Evolutionary conservation across 2,113 vertebrate genomes (phyloP).

Genomic region (Gobius niger): DNA sequence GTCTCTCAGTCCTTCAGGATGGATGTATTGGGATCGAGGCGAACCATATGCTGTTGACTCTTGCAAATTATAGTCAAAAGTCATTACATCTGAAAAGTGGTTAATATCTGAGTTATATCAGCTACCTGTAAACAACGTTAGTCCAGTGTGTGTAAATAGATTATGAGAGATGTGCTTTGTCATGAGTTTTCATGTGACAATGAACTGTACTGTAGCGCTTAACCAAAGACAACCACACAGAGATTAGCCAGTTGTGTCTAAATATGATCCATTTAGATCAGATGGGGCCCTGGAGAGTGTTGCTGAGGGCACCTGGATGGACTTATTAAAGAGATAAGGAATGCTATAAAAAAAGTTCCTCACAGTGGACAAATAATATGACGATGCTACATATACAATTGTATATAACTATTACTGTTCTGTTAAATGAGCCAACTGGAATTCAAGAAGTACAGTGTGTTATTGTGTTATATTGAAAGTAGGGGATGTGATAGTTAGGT

Average conservation of each 20-base stretch:
- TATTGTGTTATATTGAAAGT: too few relatives aligned
- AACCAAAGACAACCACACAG: background rate
- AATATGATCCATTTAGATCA: background rate
- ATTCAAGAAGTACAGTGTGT: too few relatives aligned
- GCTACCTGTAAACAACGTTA: background rate
- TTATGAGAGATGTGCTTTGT: background rate
- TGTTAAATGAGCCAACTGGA: too few relatives aligned
- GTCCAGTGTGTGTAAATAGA: background rate
- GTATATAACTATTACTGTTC: too few relatives aligned
- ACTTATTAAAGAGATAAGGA: too few relatives aligned
- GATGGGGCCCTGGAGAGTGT: background rate
- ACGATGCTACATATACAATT: too few relatives aligned
- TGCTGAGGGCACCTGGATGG: background rate
- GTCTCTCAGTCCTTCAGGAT: too few relatives aligned
- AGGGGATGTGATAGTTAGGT: too few relatives aligned
- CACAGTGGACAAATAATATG: too few relatives aligned
- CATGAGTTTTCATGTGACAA: constrained; percentile 1
- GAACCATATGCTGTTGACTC: too few relatives aligned
- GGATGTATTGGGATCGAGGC: too few relatives aligned
- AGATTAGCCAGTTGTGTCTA: background rate
- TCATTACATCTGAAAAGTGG: background rate
- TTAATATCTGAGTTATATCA: background rate
- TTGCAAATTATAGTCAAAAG: background rate
- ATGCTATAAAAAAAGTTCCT: too few relatives aligned
- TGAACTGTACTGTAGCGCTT: background rate